phyloP scores from a whole-genome alignment of 2,888 invertebrate species.

The Calliphora vomitoria region DNA sequence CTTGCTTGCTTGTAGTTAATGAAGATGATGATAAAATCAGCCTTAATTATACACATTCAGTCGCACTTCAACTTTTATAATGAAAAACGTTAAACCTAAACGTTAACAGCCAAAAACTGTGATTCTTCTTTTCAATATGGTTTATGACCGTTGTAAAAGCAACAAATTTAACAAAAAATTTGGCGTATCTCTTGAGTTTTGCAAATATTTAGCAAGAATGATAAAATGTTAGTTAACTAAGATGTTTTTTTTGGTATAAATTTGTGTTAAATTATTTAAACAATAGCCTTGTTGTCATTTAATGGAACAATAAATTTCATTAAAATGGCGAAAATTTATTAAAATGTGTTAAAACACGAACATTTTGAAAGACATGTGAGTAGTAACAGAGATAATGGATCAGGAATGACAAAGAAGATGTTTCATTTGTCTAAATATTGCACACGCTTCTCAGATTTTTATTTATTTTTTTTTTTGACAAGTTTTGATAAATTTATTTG shows the following conservation, averaged over 20 bases:
- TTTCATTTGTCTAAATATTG: conserved; percentile 26
- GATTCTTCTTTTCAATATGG: not conserved
- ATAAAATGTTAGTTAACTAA: conserved; percentile 9
- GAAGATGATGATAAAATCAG: not conserved
- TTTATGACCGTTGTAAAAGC: not conserved
- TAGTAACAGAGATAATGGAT: conserved; percentile 17
- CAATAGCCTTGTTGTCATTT: not conserved
- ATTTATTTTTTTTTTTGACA: not conserved
- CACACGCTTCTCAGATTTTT: not conserved
- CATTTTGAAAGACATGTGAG: not conserved
- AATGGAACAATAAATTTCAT: conserved; percentile 38
- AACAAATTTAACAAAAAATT: not conserved
- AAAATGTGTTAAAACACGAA: not conserved
- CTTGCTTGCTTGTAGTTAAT: not conserved
- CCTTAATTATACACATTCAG: not conserved
- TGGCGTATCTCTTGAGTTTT: conserved; percentile 4
- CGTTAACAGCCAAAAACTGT: not conserved
- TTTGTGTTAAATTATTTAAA: not conserved
- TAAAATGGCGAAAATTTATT: conserved; percentile 39
- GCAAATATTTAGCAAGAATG: conserved; percentile 40
- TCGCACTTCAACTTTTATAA: no score
- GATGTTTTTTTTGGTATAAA: conserved; percentile 10
- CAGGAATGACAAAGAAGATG: not conserved
- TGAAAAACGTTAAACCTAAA: no score
- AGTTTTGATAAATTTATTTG: not conserved